phyloP scores from a whole-genome alignment of 92 coral and sea anemone genomes.

The Galaxea fascicularis region DNA sequence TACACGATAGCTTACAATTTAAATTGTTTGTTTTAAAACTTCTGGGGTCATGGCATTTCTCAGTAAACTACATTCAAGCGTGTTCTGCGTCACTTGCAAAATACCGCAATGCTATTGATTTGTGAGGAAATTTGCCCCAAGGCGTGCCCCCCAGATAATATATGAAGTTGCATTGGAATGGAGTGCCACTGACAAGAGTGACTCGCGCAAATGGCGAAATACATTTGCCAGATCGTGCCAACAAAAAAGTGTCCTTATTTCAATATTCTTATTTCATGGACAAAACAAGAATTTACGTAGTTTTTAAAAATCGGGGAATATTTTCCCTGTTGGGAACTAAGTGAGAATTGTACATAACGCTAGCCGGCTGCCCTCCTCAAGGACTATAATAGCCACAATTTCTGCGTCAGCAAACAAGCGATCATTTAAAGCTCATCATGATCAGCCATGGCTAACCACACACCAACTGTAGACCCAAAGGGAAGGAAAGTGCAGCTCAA shows the following conservation, averaged over 20 bases:
- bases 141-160: conserved; percentile 31
- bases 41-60: conserved; percentile 26
- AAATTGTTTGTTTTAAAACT: conserved; percentile 1
- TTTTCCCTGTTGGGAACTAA: background rate
- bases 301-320: background rate
- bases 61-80: background rate
- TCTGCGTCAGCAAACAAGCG: conserved; percentile 38
- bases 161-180: background rate
- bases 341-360: background rate
- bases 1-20: background rate
- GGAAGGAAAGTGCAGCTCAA: conserved; percentile 33
- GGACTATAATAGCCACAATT: background rate
- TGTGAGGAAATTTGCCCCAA: conserved; percentile 27
- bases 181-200: background rate
- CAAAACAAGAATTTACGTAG: background rate
- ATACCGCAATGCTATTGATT: conserved; percentile 8
- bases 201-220: background rate
- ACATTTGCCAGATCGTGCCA: background rate
- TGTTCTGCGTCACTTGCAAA: conserved; percentile 12
- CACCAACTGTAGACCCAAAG: conserved; percentile 5
- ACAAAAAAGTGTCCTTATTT: background rate
- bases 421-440: conserved; percentile 59
- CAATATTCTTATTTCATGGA: background rate
- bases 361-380: background rate
- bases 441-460: conserved; percentile 17